Base-by-base conservation (phyloP, 2,113 vertebrate genomes). In the Toxotes jaculatrix region DNA sequence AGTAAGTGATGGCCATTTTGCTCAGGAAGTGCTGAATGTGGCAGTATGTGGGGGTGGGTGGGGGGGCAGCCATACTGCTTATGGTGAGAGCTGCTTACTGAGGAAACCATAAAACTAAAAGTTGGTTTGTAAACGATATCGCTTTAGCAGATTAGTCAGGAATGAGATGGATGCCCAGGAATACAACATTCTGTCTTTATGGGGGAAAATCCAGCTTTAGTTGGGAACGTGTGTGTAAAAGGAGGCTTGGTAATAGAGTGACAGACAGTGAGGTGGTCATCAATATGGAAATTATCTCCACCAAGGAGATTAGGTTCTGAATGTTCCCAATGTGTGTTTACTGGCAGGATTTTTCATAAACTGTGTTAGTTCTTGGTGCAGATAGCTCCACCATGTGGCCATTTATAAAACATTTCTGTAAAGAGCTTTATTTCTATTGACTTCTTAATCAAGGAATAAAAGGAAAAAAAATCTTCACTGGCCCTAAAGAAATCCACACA, bases 31-130 rank as follows among this genome's bases (percentile, higher is more conserved):
- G 83, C 87, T 89, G 67, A 74, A 93, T 93, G 93, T 77, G 42
- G 92, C 94, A 94, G 92, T 94, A 95, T 94, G 94, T 38, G 56
- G 59, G 74, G 60, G 92, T 94, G 95, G 94, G 94, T 38, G 56
- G 59, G 74, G 60, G 60, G 16, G 74, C 67, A 49, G 78, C 36
- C 91, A 94, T 93, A 94, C 93, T 93, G 92, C 90, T 70, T 23
- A 88, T 90, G 91, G 88, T 86, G 89, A 90, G 40, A 71, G 49
- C 19, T 81, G 85, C 87, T 80, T 43, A 83, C 69, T 79, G 83
- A 82, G 36, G 77, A 88, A 92, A 90, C 65, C 70, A 86, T 47
- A 67, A 89, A 87, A 91, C 70, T 60, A 86, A 78, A 87, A 55
- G 32, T 70, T 62, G 68, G 57, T 81, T 83, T 56, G 65, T 83